Percentiles rank a stretch among this genome's conserved stretches.
These are phyloP conservation scores for Arizona elegans DNA, from an alignment of 2,113 vertebrate species.

Conservation along the genomic window DNA sequence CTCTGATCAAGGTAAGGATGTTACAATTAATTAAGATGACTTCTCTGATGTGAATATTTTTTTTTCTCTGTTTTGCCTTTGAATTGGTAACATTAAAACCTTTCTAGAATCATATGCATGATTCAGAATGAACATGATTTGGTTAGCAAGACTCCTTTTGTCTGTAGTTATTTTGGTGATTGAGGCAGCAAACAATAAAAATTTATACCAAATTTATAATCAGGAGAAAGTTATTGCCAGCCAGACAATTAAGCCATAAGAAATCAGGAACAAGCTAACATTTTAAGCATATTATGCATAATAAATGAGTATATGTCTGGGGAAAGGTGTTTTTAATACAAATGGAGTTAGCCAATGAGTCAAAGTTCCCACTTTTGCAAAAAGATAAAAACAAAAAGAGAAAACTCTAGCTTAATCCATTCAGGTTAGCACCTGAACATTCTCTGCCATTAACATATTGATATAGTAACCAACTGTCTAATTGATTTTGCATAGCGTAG, in stretches of 20 bases:
- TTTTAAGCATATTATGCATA: background rate
- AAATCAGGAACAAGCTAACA: background rate
- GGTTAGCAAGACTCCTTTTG: background rate
- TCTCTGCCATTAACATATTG: background rate
- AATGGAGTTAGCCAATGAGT: background rate
- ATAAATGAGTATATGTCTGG: background rate
- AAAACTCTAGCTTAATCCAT: background rate
- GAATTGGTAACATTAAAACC: background rate
- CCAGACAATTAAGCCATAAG: background rate
- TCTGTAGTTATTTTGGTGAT: background rate
- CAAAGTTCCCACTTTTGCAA: background rate
- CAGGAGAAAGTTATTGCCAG: background rate
- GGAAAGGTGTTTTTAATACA: background rate
- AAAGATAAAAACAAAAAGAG: background rate
- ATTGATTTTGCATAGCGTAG: too few relatives aligned
- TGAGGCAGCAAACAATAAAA: background rate
- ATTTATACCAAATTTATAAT: background rate
- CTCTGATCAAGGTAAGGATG: slow-evolving; percentile 17
- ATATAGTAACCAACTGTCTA: background rate
- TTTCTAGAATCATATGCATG: background rate
- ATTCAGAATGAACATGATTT: background rate
- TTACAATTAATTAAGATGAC: too few relatives aligned
- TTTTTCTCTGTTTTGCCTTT: background rate
- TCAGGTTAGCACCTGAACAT: background rate
- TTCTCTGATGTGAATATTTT: background rate